Base-by-base conservation (phyloP, 2,797 vertebrate species). In the Ateles fusciceps region DNA sequence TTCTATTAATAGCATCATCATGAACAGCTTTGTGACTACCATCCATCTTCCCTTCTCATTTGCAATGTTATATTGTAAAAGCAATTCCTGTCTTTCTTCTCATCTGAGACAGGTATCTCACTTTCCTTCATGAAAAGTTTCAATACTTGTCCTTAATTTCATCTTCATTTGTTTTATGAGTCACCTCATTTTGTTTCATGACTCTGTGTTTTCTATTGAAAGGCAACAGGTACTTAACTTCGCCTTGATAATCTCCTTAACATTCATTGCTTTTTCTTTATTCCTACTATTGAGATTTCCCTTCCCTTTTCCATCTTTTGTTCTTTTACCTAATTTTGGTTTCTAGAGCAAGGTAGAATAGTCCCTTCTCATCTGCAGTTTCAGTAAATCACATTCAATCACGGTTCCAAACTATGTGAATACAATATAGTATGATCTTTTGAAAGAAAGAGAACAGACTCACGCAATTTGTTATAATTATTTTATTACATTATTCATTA, bases 251-350 rank as follows among this genome's bases (percentile, higher is more conserved):
- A 74, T 96, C 89, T 68, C 36, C 71, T 96, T 96, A 85, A 94
- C 78, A 95, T 96, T 90, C 83, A 97, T 95, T 92, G 88, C 57
- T 92, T 92, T 79, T 79, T 76, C 13, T 94, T 12, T 97, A 91
- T 76, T 86, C 28, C 57, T 97, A 64, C 78, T 97, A 13, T 76
- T 84, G 93, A 89, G 91, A 97, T 95, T 89, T 92, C 94, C 85
- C 74, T 96, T 96, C 48, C 75, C 33, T 97, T 55, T 85, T 84
- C 72, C 90, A 96, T 64, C 50, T 96, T 85, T 96, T 97, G 55
- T 33, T 97, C 97, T 96, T 96, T 89, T 85, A 72, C 9, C 22
- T 96, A 97, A 89, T 97, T 97, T 95, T 97, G 91, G 57, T 92
- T 90, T 98, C 42, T 33, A 64, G 90, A 78, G 2, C 78, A 91